phyloP scores from a whole-genome alignment of 1,140 invertebrate species.

The Drosophila setifemur region DNA sequence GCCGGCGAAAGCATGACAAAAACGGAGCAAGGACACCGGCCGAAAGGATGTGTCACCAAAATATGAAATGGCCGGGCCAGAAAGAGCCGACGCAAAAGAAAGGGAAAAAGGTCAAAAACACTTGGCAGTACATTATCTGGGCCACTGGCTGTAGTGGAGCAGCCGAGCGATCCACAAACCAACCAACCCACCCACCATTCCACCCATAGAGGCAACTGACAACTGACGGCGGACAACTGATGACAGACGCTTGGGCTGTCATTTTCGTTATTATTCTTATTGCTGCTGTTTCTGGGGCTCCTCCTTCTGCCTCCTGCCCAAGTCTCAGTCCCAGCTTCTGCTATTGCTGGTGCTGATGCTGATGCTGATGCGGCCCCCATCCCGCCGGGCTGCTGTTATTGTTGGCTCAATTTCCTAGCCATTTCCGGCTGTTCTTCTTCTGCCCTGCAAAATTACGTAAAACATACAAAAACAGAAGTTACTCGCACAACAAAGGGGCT shows the following conservation, averaged over 20 bases:
- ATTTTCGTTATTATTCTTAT: slow-evolving; percentile 80
- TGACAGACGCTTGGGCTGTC: slow-evolving; percentile 59
- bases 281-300: slow-evolving; percentile 25
- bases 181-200: too few species aligned
- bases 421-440: slow-evolving; percentile 68
- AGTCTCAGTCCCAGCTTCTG: too few species aligned
- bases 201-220: too few species aligned
- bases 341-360: slow-evolving; percentile 17
- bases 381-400: slow-evolving; percentile 58
- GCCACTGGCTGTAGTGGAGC: slow-evolving; percentile 54
- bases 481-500: slow-evolving; percentile 13
- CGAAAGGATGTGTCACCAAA: slow-evolving; percentile 65
- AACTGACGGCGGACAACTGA: slow-evolving; percentile 50
- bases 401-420: slow-evolving; percentile 80
- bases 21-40: slow-evolving; percentile 43
- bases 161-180: not conserved
- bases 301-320: too few species aligned
- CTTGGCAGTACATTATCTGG: slow-evolving; percentile 80
- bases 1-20: slow-evolving; percentile 21
- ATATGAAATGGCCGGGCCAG: slow-evolving; percentile 50
- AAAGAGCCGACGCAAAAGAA: not conserved
- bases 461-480: slow-evolving; percentile 80
- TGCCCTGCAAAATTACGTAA: slow-evolving; percentile 68
- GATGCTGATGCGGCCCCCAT: slow-evolving; percentile 11
- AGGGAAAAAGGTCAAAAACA: slow-evolving; percentile 74